Evolutionary conservation across 2,797 vertebrate species (phyloP), one percentile per base, ranked within the genome.

Genomic region (Sandelia bainsii): DNA sequence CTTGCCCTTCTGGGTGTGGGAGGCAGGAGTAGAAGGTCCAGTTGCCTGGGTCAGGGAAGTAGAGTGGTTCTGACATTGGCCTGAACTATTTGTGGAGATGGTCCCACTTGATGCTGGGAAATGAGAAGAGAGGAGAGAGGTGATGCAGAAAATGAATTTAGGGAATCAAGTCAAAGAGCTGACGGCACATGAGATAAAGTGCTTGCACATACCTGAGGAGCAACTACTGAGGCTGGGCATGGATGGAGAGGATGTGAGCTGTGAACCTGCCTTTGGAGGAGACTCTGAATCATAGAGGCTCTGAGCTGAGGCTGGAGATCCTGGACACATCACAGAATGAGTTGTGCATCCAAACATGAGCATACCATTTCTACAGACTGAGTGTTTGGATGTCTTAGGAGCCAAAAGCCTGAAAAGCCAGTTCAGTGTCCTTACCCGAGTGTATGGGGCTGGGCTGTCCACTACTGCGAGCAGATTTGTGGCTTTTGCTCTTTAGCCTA

Each of bases 401-500:
- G 8, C 5, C 10, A 50, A 62, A 25, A 17, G 40, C 11, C 37
- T 7, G 4, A 10, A 29, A 16, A 13, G 14, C 0, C 27, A 49
- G 9, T 52, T 57, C 9, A 34, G 34, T 12, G 39, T 64, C 16
- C 60, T 89, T 94, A 95, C 96, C 96, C 90, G 80, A 76, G 65
- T 92, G 90, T 45, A 87, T 42, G 23, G 93, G 91, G 93, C 96
- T 96, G 78, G 95, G 95, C 34, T 96, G 94, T 70, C 95, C 95
- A 70, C 96, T 95, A 59, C 94, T 95, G 17, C 96, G 95, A 73
- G 94, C 93, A 39, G 96, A 96, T 76, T 96, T 97, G 93, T 94
- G 95, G 83, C 93, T 90, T 91, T 98, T 99, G 78, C 96, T 95
- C 89, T 97, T 99, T 8, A 94, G 95, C 80, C 96, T 84, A 27